These are phyloP conservation scores for Meghimatium bilineatum DNA, from an alignment of 2,888 invertebrate genomes.

Conservation along the genomic window DNA sequence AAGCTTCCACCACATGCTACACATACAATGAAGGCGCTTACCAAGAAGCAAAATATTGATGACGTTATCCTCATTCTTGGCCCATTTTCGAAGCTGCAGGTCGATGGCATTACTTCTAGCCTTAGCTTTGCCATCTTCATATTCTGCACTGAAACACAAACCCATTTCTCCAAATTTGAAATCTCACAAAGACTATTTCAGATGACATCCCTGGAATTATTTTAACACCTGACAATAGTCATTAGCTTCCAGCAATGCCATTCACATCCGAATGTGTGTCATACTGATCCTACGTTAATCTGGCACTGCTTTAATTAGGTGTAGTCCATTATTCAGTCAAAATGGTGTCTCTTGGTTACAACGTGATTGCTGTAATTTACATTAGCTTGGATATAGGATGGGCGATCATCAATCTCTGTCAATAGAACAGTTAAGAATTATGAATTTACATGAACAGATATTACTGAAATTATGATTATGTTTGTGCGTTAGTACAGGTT, in stretches of 20 bases:
- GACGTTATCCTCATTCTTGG: slow-evolving; percentile 81
- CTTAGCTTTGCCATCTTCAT: slow-evolving; percentile 80
- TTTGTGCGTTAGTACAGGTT: too few relatives aligned
- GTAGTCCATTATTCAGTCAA: neutral
- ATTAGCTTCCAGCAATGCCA: neutral
- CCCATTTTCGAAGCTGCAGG: slow-evolving; percentile 80
- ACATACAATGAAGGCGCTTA: slow-evolving; percentile 66
- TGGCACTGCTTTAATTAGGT: neutral
- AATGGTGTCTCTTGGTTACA: neutral
- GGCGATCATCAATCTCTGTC: neutral
- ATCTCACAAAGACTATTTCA: neutral
- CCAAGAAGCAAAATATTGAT: slow-evolving; percentile 83
- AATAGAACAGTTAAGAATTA: neutral
- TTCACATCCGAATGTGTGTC: neutral
- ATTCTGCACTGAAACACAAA: slow-evolving; percentile 82
- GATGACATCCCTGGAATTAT: neutral
- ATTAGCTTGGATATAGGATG: neutral
- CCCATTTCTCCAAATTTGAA: slow-evolving; percentile 78
- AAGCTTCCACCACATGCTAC: too few relatives aligned
- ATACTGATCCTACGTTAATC: neutral
- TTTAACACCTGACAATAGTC: neutral
- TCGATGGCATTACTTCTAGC: slow-evolving; percentile 82
- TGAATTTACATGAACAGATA: too few relatives aligned
- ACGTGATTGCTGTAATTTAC: neutral
- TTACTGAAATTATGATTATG: too few relatives aligned